Evolutionary conservation across 2,888 invertebrate species (phyloP).

Genomic region (Nymphalis polychloros): DNA sequence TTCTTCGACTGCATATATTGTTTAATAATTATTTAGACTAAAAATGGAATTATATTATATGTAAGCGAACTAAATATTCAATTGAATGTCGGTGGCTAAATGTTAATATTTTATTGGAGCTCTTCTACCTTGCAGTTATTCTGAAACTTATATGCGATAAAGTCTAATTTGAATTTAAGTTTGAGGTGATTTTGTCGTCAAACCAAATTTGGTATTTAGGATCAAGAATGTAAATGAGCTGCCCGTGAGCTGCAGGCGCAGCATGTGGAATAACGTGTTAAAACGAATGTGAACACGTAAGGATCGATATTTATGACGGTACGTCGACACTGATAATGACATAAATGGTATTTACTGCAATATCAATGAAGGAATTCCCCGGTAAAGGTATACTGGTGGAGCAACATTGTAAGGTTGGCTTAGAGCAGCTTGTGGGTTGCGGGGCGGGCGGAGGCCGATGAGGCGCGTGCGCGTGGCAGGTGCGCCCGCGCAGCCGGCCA

Average conservation of each 20-base stretch:
- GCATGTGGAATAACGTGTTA: conserved; percentile 2
- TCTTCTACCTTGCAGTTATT: too few species aligned
- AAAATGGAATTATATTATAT: too few species aligned
- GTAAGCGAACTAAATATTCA: too few species aligned
- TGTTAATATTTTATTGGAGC: too few species aligned
- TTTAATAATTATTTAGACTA: too few species aligned
- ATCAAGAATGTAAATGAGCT: conserved; percentile 20
- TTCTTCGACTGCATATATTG: too few species aligned
- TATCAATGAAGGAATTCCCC: conserved; percentile 48
- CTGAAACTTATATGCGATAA: too few species aligned
- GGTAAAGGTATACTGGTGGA: conserved; percentile 36
- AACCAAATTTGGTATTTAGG: conserved; percentile 15
- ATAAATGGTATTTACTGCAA: conserved; percentile 43
- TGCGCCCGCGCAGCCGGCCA: conserved; percentile 71
- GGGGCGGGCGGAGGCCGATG: conserved; percentile 49
- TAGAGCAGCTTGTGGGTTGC: conserved; percentile 41
- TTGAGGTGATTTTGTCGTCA: neutral
- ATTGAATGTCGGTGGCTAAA: too few species aligned
- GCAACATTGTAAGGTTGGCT: conserved; percentile 37
- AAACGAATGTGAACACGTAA: conserved; percentile 13
- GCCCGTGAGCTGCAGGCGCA: neutral
- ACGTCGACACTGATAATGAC: conserved; percentile 45
- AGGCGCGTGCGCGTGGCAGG: conserved; percentile 61
- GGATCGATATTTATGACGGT: conserved; percentile 44
- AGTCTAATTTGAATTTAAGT: conserved; percentile 3